phyloP scores from a whole-genome alignment of 2,113 vertebrate species.

The Neofelis nebulosa region DNA sequence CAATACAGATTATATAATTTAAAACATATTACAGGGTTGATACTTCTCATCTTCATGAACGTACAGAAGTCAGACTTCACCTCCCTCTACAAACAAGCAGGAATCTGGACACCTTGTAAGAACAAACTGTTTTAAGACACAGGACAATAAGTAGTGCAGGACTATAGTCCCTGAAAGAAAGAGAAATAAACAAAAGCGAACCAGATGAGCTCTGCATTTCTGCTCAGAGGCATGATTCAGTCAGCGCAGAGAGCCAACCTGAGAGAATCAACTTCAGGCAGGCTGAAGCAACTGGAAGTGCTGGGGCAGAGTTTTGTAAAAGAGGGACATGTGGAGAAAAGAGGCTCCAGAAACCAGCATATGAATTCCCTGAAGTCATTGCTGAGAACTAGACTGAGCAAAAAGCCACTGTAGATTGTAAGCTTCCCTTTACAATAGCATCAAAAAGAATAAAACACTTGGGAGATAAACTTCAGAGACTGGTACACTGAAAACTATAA shows the following conservation, averaged over 20 bases:
- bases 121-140: not conserved
- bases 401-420: not conserved
- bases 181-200: not conserved
- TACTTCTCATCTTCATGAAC: not conserved
- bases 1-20: not conserved
- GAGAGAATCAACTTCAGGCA: not conserved
- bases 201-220: not conserved
- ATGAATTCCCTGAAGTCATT: not conserved
- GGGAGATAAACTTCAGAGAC: not conserved
- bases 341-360: not conserved
- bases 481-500: not conserved
- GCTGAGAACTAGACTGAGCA: not conserved
- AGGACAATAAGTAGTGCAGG: not conserved
- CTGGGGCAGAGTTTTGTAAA: not conserved
- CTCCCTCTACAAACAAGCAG: not conserved
- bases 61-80: not conserved
- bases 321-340: not conserved
- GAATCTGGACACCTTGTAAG: not conserved
- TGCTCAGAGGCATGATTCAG: not conserved
- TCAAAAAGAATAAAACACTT: not conserved
- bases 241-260: not conserved
- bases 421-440: not conserved
- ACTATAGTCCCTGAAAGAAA: not conserved
- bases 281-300: not conserved
- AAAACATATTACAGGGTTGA: not conserved